Base-by-base conservation (phyloP, 1,140 invertebrate genomes). In the Brachionus manjavacas region DNA sequence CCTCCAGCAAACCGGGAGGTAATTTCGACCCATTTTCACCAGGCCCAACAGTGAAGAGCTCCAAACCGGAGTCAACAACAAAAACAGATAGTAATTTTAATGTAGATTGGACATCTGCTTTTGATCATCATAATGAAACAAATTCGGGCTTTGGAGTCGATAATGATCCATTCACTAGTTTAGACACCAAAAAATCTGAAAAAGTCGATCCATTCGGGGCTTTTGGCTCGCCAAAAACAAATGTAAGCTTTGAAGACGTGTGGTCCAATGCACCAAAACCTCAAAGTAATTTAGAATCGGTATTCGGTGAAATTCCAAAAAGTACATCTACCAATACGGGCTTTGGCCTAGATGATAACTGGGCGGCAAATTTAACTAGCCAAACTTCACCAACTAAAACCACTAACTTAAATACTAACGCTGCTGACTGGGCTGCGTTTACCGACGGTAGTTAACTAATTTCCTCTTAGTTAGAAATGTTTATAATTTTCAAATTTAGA, bases 41-140 rank as follows among this genome's bases (percentile, higher is more conserved):
- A 49, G 41, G 39, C 28, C 43, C 72, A 52, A 76, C 72, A 72
- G 68, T 72, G 3, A 72, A 35, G 9, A 72, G 68, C 16, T 76
- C 39, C 12, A 49, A 76, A 46, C 20, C 72, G 11, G 43, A 76
- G 23, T 8, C 41, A 74, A 74, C 8, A n/a, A 4, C 8, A 8
- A 60, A 60, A 60, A 16, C 43, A 25, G 46, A 39, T 16, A 41
- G 12, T 3, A 23, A 74, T 43, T 74, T 74, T 23, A 74, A 74
- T 74, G 70, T 74, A 12, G 43, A 81, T n/a, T 81, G 79, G 79
- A 35, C 79, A 39, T 64, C 52, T 14, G 52, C 79, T 28, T 81
- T 81, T 20, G 79, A 81, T 41, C 52, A 68, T 31, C 72, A 20
- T 25, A 49, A 49, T 49, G 72, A 76, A 76, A 28, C 41, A 28